Evolutionary conservation across 1,140 invertebrate species (phyloP).

Genomic region (Danaus melanippus): DNA sequence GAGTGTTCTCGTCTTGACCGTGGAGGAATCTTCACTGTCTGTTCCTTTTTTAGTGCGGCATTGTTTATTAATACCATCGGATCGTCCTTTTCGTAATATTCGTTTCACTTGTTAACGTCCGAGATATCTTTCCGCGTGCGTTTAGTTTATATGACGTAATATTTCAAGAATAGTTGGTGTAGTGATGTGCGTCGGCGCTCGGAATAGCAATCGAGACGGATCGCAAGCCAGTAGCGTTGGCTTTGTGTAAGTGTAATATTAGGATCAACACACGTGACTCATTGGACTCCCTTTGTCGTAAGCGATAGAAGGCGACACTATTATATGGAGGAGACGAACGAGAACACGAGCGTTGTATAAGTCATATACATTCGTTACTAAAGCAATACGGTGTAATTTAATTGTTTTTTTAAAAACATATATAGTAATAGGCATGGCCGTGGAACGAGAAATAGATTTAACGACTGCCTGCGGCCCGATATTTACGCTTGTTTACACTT

Average conservation of each 20-base stretch:
- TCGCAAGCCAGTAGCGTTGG: conserved; percentile 24
- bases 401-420: conserved; percentile 34
- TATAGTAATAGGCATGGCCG: conserved; percentile 41
- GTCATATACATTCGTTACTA: conserved; percentile 7
- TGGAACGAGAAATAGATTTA: conserved; percentile 64
- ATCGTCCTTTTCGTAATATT: background rate
- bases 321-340: conserved; percentile 9
- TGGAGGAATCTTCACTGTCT: background rate
- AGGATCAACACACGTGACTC: conserved; percentile 55
- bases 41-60: too few species aligned
- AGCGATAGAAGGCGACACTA: conserved; percentile 14
- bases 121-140: too few species aligned
- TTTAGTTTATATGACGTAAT: conserved; percentile 22
- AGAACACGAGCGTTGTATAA: conserved; percentile 1
- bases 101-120: background rate
- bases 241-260: conserved; percentile 41
- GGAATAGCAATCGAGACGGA: conserved; percentile 47
- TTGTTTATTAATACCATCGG: background rate
- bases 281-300: conserved; percentile 42
- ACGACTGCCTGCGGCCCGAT: conserved; percentile 59
- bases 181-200: conserved; percentile 27
- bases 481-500: conserved; percentile 66
- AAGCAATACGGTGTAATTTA: too few species aligned
- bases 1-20: background rate
- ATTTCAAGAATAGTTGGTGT: conserved; percentile 20